These are phyloP conservation scores for Ifrita kowaldi DNA, from an alignment of 2,113 vertebrate genomes.

Conservation along the genomic window DNA sequence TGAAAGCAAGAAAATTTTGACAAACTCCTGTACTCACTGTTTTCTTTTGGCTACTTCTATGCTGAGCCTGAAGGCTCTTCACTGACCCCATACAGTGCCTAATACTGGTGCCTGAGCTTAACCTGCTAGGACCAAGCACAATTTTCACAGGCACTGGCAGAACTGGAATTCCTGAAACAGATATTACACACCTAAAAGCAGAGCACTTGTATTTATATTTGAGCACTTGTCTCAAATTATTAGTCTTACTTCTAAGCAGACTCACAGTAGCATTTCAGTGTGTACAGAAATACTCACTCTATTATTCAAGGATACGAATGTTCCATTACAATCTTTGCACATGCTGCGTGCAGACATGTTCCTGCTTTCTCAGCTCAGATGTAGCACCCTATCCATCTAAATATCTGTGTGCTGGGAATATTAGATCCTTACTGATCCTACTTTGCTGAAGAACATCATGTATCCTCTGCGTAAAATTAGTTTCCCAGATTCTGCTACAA, in stretches of 20 bases:
- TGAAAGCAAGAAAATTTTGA: background rate
- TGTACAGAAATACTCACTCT: background rate
- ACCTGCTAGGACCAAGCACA: background rate
- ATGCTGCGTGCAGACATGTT: fast-evolving
- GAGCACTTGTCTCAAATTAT: background rate
- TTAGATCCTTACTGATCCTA: background rate
- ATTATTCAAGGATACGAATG: background rate
- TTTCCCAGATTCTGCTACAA: background rate
- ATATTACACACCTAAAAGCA: background rate
- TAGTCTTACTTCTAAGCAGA: background rate
- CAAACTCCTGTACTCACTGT: background rate
- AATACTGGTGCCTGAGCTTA: background rate
- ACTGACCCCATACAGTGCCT: background rate
- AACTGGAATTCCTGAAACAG: background rate
- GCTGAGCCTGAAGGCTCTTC: background rate
- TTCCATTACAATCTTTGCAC: background rate
- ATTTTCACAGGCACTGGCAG: background rate
- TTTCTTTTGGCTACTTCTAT: background rate
- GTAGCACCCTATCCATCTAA: background rate
- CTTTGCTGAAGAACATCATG: background rate
- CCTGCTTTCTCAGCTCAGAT: background rate
- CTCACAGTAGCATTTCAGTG: background rate
- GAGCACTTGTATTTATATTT: background rate
- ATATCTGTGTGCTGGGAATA: background rate
- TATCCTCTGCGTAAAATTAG: background rate